phyloP scores from a whole-genome alignment of 2,797 vertebrate species.

The Trachurus trachurus region DNA sequence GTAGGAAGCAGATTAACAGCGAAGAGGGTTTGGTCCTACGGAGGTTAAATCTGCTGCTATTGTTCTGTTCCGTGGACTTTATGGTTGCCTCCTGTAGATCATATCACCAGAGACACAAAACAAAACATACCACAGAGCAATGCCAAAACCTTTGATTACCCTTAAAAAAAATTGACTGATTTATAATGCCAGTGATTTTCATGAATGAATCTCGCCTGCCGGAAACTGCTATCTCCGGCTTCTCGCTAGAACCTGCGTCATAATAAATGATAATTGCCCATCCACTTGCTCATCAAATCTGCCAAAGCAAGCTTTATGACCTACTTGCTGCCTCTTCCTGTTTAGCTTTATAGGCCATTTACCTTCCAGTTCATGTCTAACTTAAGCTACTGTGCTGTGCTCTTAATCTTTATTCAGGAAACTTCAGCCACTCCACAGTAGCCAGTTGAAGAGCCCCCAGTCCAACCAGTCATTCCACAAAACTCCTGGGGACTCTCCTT shows the following conservation, averaged over 20 bases:
- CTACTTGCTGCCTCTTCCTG: constrained; percentile 44
- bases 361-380: constrained; percentile 42
- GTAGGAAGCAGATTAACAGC: constrained; percentile 86
- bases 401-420: constrained; percentile 82
- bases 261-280: constrained; percentile 39
- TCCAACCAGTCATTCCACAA: constrained; percentile 83
- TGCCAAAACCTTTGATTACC: constrained; percentile 4
- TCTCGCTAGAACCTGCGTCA: constrained; percentile 24
- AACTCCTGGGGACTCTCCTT: constrained; percentile 85
- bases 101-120: constrained; percentile 61
- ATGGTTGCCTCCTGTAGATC: constrained; percentile 59
- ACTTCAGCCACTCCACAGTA: constrained; percentile 82
- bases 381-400: constrained; percentile 67
- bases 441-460: constrained; percentile 83
- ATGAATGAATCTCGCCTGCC: constrained; percentile 27
- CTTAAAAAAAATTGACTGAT: not conserved
- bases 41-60: constrained; percentile 80
- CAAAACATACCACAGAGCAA: constrained; percentile 32
- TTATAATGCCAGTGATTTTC: constrained; percentile 15
- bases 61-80: constrained; percentile 76
- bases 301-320: constrained; percentile 34
- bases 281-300: constrained; percentile 38
- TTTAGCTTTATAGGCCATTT: constrained; percentile 57
- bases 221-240: constrained; percentile 22
- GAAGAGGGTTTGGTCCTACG: constrained; percentile 72